Percentiles rank a stretch among this genome's conserved stretches.
Conservation (phyloP, 2,797 vertebrate species). For the Salmo trutta region DNA sequence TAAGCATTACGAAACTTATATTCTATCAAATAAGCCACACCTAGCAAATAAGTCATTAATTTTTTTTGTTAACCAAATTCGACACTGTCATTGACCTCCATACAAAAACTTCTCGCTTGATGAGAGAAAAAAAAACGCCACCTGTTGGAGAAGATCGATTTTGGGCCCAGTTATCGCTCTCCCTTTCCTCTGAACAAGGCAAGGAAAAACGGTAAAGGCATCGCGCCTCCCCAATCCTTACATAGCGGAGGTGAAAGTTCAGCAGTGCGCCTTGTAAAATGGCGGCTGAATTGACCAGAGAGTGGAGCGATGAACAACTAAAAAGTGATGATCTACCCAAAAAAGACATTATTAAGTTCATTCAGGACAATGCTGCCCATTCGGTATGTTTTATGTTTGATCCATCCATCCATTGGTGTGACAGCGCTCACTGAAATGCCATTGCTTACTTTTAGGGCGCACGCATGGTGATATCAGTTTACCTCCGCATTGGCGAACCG, state of each 20-base stretch:
- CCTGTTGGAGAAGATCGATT: no score
- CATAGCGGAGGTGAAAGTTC: slow-evolving; percentile 55
- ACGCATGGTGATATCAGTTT: slow-evolving; percentile 7
- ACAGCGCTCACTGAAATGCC: neutral
- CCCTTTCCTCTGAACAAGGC: neutral
- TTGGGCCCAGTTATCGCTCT: no score
- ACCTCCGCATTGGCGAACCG: slow-evolving; percentile 3
- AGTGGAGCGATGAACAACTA: slow-evolving; percentile 90
- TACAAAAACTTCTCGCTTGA: no score
- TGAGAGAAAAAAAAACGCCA: no score
- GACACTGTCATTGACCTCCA: no score
- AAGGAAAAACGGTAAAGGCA: neutral
- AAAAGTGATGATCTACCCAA: slow-evolving; percentile 90
- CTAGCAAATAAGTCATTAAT: no score
- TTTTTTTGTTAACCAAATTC: no score
- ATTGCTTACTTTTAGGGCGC: slow-evolving; percentile 8
- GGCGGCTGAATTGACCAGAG: slow-evolving; percentile 80
- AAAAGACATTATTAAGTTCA: slow-evolving; percentile 92
- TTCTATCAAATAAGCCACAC: no score
- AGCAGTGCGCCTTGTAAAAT: slow-evolving; percentile 73
- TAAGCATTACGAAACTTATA: no score
- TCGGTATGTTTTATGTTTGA: slow-evolving; percentile 72
- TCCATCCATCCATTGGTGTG: neutral
- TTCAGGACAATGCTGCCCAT: slow-evolving; percentile 88
- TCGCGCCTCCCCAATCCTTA: neutral